phyloP scores from a whole-genome alignment of 2,113 vertebrate species.

The Acrocephalus arundinaceus region DNA sequence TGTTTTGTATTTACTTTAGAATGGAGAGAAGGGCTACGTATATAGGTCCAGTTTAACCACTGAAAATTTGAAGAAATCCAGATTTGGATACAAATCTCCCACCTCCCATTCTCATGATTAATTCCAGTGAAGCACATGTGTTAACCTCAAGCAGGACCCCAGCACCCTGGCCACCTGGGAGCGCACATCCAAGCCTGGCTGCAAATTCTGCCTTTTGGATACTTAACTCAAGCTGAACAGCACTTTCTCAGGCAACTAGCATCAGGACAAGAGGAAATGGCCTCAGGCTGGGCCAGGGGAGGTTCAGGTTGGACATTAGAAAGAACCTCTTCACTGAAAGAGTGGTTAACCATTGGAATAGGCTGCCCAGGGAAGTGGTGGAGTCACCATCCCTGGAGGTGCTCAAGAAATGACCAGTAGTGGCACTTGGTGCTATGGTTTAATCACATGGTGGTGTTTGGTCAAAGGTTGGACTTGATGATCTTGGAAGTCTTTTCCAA shows the following conservation, averaged over 20 bases:
- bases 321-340: not conserved
- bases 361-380: not conserved
- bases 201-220: not conserved
- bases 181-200: rapidly evolving
- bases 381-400: not conserved
- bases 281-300: not conserved
- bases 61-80: not conserved
- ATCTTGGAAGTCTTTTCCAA: not conserved
- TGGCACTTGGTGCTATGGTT: not conserved
- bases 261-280: not conserved
- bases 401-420: not conserved
- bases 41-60: not conserved
- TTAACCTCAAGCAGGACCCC: not conserved
- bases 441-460: not conserved
- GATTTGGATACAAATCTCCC: not conserved
- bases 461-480: not conserved
- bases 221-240: not conserved
- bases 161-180: not conserved
- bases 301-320: not conserved
- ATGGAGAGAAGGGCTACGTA: not conserved
- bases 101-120: not conserved
- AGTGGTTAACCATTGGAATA: not conserved
- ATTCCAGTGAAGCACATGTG: not conserved
- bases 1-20: constrained; percentile 54
- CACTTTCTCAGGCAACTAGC: not conserved